Conservation (phyloP, 2,113 vertebrate species). For the Peromyscus leucopus region DNA sequence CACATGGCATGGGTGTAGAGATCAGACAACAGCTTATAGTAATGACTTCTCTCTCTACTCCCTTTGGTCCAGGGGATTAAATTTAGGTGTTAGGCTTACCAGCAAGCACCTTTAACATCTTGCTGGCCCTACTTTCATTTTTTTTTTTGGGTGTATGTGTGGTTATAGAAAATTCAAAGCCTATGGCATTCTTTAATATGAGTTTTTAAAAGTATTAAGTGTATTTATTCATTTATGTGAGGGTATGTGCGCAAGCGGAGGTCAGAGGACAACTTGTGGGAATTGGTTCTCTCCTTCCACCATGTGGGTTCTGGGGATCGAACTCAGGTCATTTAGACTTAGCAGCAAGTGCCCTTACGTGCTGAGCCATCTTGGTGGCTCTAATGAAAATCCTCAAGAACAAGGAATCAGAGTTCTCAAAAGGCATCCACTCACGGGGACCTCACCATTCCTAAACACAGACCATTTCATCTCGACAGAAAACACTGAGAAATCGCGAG, state of each 20-base stretch:
- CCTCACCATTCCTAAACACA: not conserved
- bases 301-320: not conserved
- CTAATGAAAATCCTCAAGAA: not conserved
- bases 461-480: not conserved
- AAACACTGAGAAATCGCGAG: accelerated
- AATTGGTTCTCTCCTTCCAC: not conserved
- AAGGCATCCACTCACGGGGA: accelerated
- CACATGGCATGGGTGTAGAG: not conserved
- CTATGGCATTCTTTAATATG: not conserved
- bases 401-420: not conserved
- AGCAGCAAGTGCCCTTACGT: not conserved
- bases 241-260: not conserved
- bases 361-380: not conserved
- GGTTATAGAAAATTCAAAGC: not conserved
- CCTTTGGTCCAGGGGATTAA: not conserved
- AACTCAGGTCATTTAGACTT: not conserved
- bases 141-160: accelerated
- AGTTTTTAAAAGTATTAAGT: not conserved
- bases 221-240: not conserved
- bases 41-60: not conserved
- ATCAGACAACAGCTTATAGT: not conserved
- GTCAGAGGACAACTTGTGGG: not conserved
- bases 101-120: not conserved
- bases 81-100: not conserved
- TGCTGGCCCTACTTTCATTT: not conserved